A percentile compares a stretch with the other conserved stretches of the same genome.
These are phyloP conservation scores for Macrophya alboannulata DNA, from an alignment of 2,888 invertebrate genomes.

Conservation along the genomic window DNA sequence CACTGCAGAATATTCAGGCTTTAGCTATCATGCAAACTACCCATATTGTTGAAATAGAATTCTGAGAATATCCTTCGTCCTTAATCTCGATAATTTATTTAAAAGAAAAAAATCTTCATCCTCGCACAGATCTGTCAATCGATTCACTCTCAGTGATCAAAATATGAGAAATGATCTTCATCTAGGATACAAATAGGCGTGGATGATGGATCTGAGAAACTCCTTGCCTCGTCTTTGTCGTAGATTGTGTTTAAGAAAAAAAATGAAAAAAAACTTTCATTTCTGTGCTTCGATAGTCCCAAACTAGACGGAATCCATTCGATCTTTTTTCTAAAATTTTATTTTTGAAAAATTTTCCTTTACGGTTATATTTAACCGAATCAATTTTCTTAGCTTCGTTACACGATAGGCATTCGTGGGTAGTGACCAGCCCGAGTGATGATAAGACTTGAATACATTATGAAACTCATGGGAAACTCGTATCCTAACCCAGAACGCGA, in stretches of 20 bases:
- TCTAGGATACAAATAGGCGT: conserved; percentile 61
- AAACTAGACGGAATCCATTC: neutral
- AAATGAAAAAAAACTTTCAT: neutral
- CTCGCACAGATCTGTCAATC: neutral
- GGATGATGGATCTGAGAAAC: conserved; percentile 37
- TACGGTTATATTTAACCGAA: too few relatives aligned
- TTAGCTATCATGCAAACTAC: too few relatives aligned
- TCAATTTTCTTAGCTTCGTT: neutral
- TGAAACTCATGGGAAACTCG: conserved; percentile 41
- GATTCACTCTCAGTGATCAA: conserved; percentile 38
- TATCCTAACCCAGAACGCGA: neutral
- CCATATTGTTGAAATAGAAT: neutral
- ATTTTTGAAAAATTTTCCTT: neutral
- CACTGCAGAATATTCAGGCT: neutral
- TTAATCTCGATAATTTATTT: neutral
- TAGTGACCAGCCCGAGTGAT: conserved; percentile 29
- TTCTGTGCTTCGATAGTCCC: neutral
- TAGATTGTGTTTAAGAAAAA: neutral
- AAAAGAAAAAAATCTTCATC: neutral
- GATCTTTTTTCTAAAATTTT: neutral
- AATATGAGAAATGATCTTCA: conserved; percentile 64
- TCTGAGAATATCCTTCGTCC: neutral
- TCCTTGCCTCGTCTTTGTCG: neutral
- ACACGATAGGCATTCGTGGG: neutral
- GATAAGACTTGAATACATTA: conserved; percentile 45